Conservation (phyloP, 2,797 vertebrate species). For the Typhlichthys eigenmanni region DNA sequence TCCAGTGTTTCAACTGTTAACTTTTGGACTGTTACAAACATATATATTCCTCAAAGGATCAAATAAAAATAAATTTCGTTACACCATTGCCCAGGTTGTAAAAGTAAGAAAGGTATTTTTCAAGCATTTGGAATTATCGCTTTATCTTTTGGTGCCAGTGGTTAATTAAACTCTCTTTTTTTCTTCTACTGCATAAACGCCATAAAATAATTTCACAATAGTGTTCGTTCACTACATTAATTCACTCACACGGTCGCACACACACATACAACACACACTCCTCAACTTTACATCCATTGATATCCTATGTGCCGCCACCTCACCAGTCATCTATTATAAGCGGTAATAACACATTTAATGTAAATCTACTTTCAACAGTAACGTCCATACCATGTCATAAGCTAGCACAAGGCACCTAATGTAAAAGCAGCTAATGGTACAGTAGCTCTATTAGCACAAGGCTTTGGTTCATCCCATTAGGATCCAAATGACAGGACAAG, state of each 20-base stretch:
- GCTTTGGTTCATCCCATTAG: slow-evolving; percentile 54
- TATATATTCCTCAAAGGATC: not conserved
- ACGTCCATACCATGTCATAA: slow-evolving; percentile 12
- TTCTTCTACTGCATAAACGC: slow-evolving; percentile 3
- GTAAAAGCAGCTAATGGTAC: slow-evolving; percentile 62
- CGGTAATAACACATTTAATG: not conserved
- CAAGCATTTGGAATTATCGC: not conserved
- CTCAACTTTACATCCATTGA: slow-evolving; percentile 12
- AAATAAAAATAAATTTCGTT: not conserved
- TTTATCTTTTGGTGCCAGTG: slow-evolving; percentile 1
- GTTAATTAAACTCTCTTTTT: not conserved
- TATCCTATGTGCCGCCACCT: slow-evolving; percentile 8
- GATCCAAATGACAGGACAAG: slow-evolving; percentile 9
- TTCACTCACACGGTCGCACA: not conserved
- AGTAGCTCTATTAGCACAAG: slow-evolving; percentile 55
- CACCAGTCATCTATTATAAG: slow-evolving; percentile 6
- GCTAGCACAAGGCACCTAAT: slow-evolving; percentile 75
- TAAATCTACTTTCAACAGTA: too few species aligned
- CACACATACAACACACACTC: slow-evolving; percentile 4
- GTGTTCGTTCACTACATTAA: not conserved
- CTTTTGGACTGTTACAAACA: too few species aligned
- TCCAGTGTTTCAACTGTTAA: slow-evolving; percentile 9
- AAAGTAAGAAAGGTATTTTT: not conserved
- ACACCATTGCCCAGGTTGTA: not conserved
- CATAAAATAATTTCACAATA: not conserved